Percentiles rank a stretch among this genome's conserved stretches.
Conservation (phyloP, 2,888 invertebrate genomes). For the Platycheirus rosarum region DNA sequence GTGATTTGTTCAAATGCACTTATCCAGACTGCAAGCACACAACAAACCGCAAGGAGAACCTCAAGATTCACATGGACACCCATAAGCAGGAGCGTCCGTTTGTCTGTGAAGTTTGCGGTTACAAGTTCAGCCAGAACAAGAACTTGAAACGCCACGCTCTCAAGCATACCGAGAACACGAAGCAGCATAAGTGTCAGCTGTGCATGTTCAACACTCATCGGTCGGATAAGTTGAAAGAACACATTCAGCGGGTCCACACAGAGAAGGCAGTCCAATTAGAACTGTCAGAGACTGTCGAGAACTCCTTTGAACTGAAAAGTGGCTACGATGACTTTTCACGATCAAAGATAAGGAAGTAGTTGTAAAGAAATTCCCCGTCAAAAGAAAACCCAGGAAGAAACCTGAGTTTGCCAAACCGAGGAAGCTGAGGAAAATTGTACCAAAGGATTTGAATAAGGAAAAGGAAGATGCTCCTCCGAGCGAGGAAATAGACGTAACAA, state of each 20-base stretch:
- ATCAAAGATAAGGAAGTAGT: neutral
- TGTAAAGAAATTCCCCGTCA: neutral
- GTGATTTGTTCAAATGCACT: slow-evolving; percentile 83
- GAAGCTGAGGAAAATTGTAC: slow-evolving; percentile 48
- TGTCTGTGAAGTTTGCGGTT: slow-evolving; percentile 85
- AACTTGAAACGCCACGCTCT: slow-evolving; percentile 83
- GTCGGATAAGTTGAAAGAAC: slow-evolving; percentile 84
- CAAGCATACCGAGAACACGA: slow-evolving; percentile 78
- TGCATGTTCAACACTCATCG: slow-evolving; percentile 83
- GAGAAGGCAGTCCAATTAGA: slow-evolving; percentile 80
- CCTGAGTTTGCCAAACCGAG: slow-evolving; percentile 2
- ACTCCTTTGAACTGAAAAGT: slow-evolving; percentile 78
- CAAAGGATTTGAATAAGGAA: slow-evolving; percentile 4
- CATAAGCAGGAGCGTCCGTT: slow-evolving; percentile 84
- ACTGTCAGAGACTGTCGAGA: slow-evolving; percentile 79
- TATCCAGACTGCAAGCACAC: slow-evolving; percentile 83
- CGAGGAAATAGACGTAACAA: neutral
- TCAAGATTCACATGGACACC: slow-evolving; percentile 84
- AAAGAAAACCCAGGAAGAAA: slow-evolving; percentile 42
- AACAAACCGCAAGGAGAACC: slow-evolving; percentile 84
- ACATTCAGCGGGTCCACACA: slow-evolving; percentile 81
- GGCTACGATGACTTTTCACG: slow-evolving; percentile 78
- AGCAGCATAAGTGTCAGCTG: slow-evolving; percentile 81
- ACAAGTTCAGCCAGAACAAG: slow-evolving; percentile 84
- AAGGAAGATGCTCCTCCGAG: neutral